Evolutionary conservation across 2,113 vertebrate species (phyloP).

Genomic region (Xiphophorus hellerii): DNA sequence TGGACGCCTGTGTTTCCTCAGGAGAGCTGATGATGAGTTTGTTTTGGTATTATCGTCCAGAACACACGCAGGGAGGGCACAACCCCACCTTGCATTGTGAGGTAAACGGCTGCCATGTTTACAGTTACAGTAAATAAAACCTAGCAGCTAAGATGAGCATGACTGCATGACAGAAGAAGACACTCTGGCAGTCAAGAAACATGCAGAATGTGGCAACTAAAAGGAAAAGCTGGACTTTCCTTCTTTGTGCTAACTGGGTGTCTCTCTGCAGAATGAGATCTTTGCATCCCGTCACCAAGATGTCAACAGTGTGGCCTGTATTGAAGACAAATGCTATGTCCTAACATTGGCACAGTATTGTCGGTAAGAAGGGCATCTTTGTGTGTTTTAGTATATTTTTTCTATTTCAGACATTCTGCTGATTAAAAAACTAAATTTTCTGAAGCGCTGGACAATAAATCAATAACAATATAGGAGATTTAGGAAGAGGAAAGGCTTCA

Average conservation of each 20-base stretch:
- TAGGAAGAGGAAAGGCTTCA: no score
- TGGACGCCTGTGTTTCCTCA: constrained; percentile 54
- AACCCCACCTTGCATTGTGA: constrained; percentile 91
- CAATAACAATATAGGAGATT: no score
- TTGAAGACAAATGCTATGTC: constrained; percentile 99
- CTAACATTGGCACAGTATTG: constrained; percentile 98
- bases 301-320: constrained; percentile 97
- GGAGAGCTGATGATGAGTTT: constrained; percentile 99
- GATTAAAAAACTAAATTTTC: not conserved
- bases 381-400: not conserved
- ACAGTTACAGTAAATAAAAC: not conserved
- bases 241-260: not conserved
- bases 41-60: constrained; percentile 98
- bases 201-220: not conserved
- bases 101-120: constrained; percentile 75
- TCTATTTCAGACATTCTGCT: not conserved
- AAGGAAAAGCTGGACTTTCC: not conserved
- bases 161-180: not conserved
- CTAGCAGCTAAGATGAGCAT: not conserved
- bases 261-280: constrained; percentile 89
- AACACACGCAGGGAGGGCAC: constrained; percentile 96
- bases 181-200: not conserved
- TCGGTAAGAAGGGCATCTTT: constrained; percentile 82
- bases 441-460: not conserved
- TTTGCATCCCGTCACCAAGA: constrained; percentile 98